Conservation (phyloP, 1,140 invertebrate genomes). For the Calosoma granatense region DNA sequence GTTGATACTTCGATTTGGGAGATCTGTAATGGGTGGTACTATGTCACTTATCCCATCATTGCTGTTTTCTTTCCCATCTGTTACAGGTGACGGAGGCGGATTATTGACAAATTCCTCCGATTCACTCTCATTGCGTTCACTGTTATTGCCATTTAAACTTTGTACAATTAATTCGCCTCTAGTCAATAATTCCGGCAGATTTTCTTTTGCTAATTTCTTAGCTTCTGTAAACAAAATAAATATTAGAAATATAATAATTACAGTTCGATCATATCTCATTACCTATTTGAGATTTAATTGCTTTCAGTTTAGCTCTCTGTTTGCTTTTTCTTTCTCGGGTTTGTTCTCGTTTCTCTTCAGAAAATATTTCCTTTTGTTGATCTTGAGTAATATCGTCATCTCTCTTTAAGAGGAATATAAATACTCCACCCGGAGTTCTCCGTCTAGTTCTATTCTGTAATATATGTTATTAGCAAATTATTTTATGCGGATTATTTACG, state of each 20-base stretch:
- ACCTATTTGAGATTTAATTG: background rate
- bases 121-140: conserved; percentile 36
- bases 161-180: conserved; percentile 41
- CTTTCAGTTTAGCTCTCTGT: background rate
- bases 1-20: conserved; percentile 22
- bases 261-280: conserved; percentile 26
- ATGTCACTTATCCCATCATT: conserved; percentile 48
- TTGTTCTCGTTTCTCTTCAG: conserved; percentile 55
- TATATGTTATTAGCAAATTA: conserved; percentile 23
- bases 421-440: conserved; percentile 74
- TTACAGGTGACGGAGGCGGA: conserved; percentile 67
- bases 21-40: conserved; percentile 21
- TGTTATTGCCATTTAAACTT: conserved; percentile 35
- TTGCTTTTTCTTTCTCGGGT: conserved; percentile 44
- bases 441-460: conserved; percentile 65
- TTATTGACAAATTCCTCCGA: conserved; percentile 49
- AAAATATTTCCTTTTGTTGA: conserved; percentile 62
- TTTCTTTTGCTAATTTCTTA: conserved; percentile 33
- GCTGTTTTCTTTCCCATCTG: conserved; percentile 58
- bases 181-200: conserved; percentile 46
- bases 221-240: conserved; percentile 16
- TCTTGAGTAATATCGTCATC: conserved; percentile 57
- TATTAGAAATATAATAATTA: too few species aligned
- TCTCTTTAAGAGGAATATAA: conserved; percentile 67
- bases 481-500: conserved; percentile 9